Base-by-base conservation (phyloP, 1,140 invertebrate species). In the Magallana angulata region DNA sequence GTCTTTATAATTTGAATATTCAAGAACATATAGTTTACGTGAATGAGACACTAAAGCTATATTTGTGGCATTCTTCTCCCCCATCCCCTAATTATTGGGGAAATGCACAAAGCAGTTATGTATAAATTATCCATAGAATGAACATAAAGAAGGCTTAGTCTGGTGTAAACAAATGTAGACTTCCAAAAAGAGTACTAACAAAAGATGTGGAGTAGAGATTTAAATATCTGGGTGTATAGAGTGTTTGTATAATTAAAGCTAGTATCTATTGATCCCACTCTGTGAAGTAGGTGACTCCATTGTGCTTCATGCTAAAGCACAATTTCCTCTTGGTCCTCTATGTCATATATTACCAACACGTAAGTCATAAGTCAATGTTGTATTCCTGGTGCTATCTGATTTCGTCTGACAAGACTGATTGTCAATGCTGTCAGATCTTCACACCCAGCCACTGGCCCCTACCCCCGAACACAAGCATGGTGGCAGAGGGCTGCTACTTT, bases 201-300 rank as follows among this genome's bases (percentile, higher is more conserved):
- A 76, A 76, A 76, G 68, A 76, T 76, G 68, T 76, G 14, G 68
- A 76, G 68, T 76, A 76, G 36, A 76, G 68, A 76, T 76, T 76
- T 76, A 30, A 76, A 76, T 76, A 30, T 30, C 30, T 30, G 18
- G 36, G 68, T 76, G 68, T 76, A 76, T 76, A 76, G 24, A 30
- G 68, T 76, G 68, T 30, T 76, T 76, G 68, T 30, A 76, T 76
- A 76, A 76, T 76, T 76, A 76, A 76, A 11, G 68, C 60, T 76
- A 48, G 68, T 76, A 76, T 76, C 24, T 76, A 76, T 76, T 76
- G 68, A 76, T 76, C 8, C 30, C 24, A 30, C 9, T 30, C 68
- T 76, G 68, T 76, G 68, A 76, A 76, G 68, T 76, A 76, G 24
- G 68, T 76, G 68, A 76, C 68, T 76, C 68, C 68, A 36, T 76